Evolutionary conservation across 2,797 vertebrate species (phyloP), one percentile per base, ranked within the genome.

Genomic region (Poecilia gillii): DNA sequence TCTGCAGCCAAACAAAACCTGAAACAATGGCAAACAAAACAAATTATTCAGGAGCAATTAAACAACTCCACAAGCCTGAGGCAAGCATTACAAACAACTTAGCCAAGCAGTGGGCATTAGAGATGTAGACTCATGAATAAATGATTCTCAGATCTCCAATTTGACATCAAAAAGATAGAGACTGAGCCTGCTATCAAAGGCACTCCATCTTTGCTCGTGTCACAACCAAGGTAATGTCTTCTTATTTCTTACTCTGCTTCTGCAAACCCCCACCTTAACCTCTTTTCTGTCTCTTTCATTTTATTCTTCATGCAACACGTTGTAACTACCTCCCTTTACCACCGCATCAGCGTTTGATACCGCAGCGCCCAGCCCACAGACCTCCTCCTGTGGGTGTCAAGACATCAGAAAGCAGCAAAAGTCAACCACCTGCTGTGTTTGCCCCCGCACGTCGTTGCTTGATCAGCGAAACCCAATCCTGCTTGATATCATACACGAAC

Each of bases 121-220:
- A 88, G 76, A 84, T 85, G 88, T 78, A 79, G 84, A 66, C 81
- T 91, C 84, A 89, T 94, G 87, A 92, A 93, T 92, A 91, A 92
- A 89, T 92, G 76, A 92, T 90, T 74, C 79, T 86, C 70, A 85
- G 84, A 89, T 89, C 79, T 80, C 72, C 84, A 91, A 91, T 92
- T 86, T 89, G 77, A 93, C 89, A 87, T 92, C 76, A 88, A 86
- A 90, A 87, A 91, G 77, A 81, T 49, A 51, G 83, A 88, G 82
- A 89, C 55, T 28, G 78, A 80, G 85, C 82, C 79, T 78, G 74
- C 75, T 79, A 84, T 92, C 89, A 90, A 92, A 91, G 85, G 51
- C 78, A 66, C 53, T 83, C 83, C 71, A 85, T 87, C 83, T 86
- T 81, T 86, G 74, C 75, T 79, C 72, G 68, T 41, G 82, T 90